Evolutionary conservation across 2,113 vertebrate species (phyloP), one percentile per base, ranked within the genome.

Genomic region (Mustela nigripes): DNA sequence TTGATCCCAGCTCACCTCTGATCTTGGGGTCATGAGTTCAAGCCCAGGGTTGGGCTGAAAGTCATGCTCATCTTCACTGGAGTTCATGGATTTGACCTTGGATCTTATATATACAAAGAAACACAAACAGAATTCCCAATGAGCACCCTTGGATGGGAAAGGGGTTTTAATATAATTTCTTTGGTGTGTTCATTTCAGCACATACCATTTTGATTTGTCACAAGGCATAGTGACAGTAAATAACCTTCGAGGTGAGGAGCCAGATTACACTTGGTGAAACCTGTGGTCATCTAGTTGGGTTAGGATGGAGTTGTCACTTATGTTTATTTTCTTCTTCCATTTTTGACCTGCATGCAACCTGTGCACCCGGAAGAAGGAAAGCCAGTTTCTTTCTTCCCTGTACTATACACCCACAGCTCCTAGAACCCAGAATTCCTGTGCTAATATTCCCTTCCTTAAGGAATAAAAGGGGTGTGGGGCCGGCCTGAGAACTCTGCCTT

Each of bases 161-260:
- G 65, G 28, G 31, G 14, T 90, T 95, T 92, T 92, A 82, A 58
- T 24, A 48, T n/a, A 78, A 67, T 86, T n/a, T 96, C 50, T 85
- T 85, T 36, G 11, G 93, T 36, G 87, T 91, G n/a, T 69, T 10
- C 19, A 58, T 90, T 80, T 45, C 10, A 69, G 63, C 63, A 88
- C 56, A 78, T 91, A 76, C 9, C 50, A 11, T 76, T 78, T 71
- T 50, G 45, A 28, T 73, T 21, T 69, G 45, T 93, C 73, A 18
- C 24, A 48, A 22, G 21, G 69, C 21, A 6, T 63, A 15, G 31
- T 28, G 14, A 80, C 53, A 89, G 60, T 53, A 31, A 91, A 5
- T 45, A 81, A 78, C 16, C 53, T 91, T 24, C 15, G 26, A 76
- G 60, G 53, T 74, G 62, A 60, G 42, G 45, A 81, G 48, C 53